phyloP scores from a whole-genome alignment of 1,140 invertebrate species.

The Medauroidea extradentata region DNA sequence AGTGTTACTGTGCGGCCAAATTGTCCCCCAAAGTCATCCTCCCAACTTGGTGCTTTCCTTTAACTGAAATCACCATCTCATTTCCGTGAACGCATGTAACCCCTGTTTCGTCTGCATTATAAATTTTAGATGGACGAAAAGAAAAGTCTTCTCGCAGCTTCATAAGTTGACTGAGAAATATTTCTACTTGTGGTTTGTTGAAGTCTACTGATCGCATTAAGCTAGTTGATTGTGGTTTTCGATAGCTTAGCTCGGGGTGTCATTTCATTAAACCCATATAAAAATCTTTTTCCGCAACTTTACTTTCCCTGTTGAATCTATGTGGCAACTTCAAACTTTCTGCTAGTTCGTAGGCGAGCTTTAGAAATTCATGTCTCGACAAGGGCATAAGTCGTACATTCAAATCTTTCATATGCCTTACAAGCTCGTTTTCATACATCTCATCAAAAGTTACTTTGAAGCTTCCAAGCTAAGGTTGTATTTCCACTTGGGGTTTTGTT shows the following conservation, averaged over 20 bases:
- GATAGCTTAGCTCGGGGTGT: slow-evolving; percentile 38
- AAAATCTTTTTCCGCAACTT: slow-evolving; percentile 29
- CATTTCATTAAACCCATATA: slow-evolving; percentile 40
- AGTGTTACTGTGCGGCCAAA: slow-evolving; percentile 41
- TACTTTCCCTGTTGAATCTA: slow-evolving; percentile 10
- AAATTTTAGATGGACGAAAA: too few species aligned
- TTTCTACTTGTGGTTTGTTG: slow-evolving; percentile 30
- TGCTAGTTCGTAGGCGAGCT: slow-evolving; percentile 7
- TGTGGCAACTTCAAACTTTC: slow-evolving; percentile 7
- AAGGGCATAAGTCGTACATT: too few species aligned
- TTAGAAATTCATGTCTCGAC: not conserved
- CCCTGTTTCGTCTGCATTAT: too few species aligned
- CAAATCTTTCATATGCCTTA: too few species aligned
- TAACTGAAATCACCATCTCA: slow-evolving; percentile 30
- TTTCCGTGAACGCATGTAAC: slow-evolving; percentile 10
- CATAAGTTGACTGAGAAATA: slow-evolving; percentile 25
- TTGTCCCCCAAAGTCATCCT: slow-evolving; percentile 41
- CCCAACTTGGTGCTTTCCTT: slow-evolving; percentile 41
- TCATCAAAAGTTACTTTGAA: too few species aligned
- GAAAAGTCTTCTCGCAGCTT: too few species aligned
- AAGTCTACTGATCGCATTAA: slow-evolving; percentile 37
- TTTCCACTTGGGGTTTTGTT: too few species aligned
- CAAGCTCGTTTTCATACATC: too few species aligned
- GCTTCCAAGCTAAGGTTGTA: too few species aligned
- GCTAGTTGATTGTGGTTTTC: slow-evolving; percentile 40